These are phyloP conservation scores for Tichodroma muraria DNA, from an alignment of 2,113 vertebrate genomes.

Conservation along the genomic window DNA sequence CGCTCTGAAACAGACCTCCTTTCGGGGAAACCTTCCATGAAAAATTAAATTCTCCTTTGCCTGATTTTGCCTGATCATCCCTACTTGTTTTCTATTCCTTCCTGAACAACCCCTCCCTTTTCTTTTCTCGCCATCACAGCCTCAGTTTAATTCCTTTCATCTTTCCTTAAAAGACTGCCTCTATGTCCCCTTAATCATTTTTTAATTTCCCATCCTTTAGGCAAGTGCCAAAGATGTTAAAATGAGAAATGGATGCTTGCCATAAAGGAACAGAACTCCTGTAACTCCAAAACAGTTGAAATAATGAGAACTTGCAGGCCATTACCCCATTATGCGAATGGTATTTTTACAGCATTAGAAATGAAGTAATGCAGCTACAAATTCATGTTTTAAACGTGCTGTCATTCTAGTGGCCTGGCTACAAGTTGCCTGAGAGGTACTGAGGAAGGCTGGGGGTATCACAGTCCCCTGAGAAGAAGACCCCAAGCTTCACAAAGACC, in stretches of 20 bases:
- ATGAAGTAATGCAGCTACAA: slow-evolving; percentile 40
- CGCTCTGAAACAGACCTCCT: not conserved
- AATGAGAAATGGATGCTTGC: slow-evolving; percentile 50
- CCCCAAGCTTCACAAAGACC: not conserved
- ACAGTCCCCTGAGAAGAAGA: not conserved
- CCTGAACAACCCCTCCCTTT: not conserved
- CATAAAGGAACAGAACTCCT: slow-evolving; percentile 42
- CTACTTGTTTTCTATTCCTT: not conserved
- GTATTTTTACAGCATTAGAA: slow-evolving; percentile 48
- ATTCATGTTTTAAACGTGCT: not conserved
- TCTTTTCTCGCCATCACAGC: not conserved
- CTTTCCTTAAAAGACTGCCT: slow-evolving; percentile 34
- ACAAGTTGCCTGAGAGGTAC: not conserved
- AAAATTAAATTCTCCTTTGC: not conserved
- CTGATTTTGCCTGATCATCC: not conserved
- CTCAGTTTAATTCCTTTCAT: slow-evolving; percentile 41
- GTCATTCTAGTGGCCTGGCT: not conserved
- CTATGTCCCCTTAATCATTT: slow-evolving; percentile 35
- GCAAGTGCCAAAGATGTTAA: slow-evolving; percentile 47
- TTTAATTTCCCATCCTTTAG: slow-evolving; percentile 57
- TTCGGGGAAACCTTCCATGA: not conserved
- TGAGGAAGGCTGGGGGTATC: not conserved
- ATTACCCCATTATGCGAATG: slow-evolving; percentile 13
- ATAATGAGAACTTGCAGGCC: slow-evolving; percentile 39
- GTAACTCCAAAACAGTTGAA: slow-evolving; percentile 25